phyloP scores from a whole-genome alignment of 2,113 vertebrate species.

The Sturnira hondurensis region DNA sequence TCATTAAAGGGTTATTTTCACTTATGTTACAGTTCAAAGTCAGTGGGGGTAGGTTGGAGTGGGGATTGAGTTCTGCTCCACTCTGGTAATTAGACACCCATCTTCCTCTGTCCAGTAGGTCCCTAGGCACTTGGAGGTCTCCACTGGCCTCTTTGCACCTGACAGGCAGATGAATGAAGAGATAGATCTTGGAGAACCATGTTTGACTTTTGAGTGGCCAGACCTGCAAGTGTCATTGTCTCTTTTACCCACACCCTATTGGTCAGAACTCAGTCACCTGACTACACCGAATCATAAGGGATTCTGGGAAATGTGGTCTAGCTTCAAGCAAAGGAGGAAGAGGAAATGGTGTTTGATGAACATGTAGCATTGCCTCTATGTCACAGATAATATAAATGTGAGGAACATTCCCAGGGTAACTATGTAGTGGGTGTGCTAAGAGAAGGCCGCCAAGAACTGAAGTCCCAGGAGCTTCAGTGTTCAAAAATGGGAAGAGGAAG shows the following conservation, averaged over 20 bases:
- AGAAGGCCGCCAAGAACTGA: not conserved
- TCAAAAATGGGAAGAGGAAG: not conserved
- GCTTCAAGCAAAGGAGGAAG: not conserved
- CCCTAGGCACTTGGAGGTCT: not conserved
- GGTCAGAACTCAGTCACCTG: not conserved
- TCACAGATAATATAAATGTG: not conserved
- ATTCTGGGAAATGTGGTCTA: not conserved
- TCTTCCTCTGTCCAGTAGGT: not conserved
- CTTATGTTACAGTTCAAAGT: not conserved
- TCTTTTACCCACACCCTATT: not conserved
- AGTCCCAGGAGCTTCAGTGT: not conserved
- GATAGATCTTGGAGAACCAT: not conserved
- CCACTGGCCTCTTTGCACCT: not conserved
- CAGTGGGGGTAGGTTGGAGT: not conserved
- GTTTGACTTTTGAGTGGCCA: not conserved
- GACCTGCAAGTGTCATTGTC: not conserved
- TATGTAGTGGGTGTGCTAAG: not conserved
- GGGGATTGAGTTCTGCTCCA: not conserved
- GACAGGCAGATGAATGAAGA: not conserved
- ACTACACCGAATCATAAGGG: not conserved
- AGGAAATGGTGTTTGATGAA: not conserved
- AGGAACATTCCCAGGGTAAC: not conserved
- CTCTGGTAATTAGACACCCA: not conserved
- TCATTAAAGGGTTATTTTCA: constrained; percentile 2
- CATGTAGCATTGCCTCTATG: not conserved